These are phyloP conservation scores for Scophthalmus maximus DNA, from an alignment of 2,113 vertebrate genomes.

Conservation along the genomic window DNA sequence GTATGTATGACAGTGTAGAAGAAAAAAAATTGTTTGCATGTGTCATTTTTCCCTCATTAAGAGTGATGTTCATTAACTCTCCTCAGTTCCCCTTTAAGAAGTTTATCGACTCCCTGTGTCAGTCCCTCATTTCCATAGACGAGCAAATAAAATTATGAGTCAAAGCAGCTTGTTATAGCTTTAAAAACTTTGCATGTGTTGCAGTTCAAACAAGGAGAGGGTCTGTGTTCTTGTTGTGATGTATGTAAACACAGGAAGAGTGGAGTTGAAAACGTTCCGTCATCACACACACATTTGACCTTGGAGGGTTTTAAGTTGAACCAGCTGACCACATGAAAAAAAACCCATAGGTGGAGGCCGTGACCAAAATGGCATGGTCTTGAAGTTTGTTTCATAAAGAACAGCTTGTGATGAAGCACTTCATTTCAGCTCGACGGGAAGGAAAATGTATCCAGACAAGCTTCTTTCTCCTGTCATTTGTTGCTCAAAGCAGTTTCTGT, in stretches of 20 bases:
- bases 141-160: constrained; percentile 18
- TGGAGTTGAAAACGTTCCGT: constrained; percentile 27
- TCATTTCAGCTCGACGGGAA: no score
- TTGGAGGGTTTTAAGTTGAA: constrained; percentile 35
- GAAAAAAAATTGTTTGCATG: constrained; percentile 28
- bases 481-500: constrained; percentile 23
- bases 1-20: constrained; percentile 4
- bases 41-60: constrained; percentile 44
- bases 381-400: no score
- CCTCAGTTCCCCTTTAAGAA: background rate
- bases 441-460: background rate
- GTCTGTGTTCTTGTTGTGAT: constrained; percentile 7
- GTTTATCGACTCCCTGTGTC: background rate
- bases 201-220: constrained; percentile 12
- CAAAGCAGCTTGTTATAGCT: constrained; percentile 23
- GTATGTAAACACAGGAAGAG: constrained; percentile 9
- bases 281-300: constrained; percentile 19
- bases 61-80: no score
- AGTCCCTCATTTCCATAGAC: constrained; percentile 14
- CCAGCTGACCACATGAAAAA: background rate
- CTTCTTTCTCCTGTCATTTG: background rate
- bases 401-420: no score
- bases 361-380: no score
- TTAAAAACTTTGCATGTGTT: background rate
- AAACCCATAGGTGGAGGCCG: no score